These are phyloP conservation scores for Chanos chanos DNA, from an alignment of 2,797 vertebrate genomes.

Conservation along the genomic window DNA sequence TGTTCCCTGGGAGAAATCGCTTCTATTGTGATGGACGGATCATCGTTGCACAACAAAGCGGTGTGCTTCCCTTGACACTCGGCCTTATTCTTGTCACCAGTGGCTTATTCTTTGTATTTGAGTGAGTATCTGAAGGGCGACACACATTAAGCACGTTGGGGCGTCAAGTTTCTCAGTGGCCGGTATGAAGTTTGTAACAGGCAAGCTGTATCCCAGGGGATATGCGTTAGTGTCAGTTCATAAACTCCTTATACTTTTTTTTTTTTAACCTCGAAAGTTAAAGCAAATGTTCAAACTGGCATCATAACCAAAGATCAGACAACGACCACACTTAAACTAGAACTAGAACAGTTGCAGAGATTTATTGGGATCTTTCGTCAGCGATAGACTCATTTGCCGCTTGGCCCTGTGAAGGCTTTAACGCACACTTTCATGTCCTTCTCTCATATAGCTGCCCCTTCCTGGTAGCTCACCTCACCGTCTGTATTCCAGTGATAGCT, in stretches of 20 bases:
- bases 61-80: conserved; percentile 87
- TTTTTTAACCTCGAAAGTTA: no score
- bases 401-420: background rate
- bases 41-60: conserved; percentile 85
- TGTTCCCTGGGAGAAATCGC: conserved; percentile 88
- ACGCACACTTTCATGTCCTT: background rate
- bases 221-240: no score
- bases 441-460: conserved; percentile 82
- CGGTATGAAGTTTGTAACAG: no score
- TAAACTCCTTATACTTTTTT: no score
- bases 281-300: background rate
- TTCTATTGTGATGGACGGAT: conserved; percentile 90
- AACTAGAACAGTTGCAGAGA: background rate
- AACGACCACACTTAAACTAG: no score
- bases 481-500: conserved; percentile 89
- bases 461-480: conserved; percentile 82
- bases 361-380: background rate
- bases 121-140: conserved; percentile 75
- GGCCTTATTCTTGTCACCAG: conserved; percentile 88
- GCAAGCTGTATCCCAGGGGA: no score
- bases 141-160: background rate
- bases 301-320: no score
- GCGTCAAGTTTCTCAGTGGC: no score
- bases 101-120: conserved; percentile 92
- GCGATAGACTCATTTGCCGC: background rate